Percentiles rank a stretch among this genome's conserved stretches.
Conservation (phyloP, 2,888 invertebrate species). For the Dromius quadrimaculatus region DNA sequence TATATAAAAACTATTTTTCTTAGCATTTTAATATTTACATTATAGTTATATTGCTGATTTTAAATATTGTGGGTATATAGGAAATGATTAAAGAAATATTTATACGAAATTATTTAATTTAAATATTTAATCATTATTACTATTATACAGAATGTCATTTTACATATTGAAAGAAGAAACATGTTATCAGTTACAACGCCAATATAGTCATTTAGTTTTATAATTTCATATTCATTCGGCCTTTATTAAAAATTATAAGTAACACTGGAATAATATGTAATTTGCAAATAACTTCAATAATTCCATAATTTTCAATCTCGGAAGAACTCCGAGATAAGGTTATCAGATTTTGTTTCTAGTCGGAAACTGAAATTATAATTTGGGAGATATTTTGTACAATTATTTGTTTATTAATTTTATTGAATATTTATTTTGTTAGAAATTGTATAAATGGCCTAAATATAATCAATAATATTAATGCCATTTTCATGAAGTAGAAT, state of each 20-base stretch:
- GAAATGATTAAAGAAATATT: constrained; percentile 42
- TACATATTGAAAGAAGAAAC: background rate
- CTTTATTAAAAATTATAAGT: no score
- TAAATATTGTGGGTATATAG: constrained; percentile 44
- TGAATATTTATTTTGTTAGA: constrained; percentile 35
- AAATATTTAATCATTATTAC: constrained; percentile 31
- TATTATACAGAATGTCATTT: constrained; percentile 26
- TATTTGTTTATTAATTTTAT: no score
- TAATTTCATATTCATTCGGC: no score
- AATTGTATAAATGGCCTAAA: constrained; percentile 27
- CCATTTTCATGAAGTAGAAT: constrained; percentile 15
- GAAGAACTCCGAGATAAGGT: no score
- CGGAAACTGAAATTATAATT: no score
- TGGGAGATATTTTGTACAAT: no score
- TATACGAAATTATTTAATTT: constrained; percentile 42
- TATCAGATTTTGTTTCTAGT: no score
- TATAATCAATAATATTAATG: constrained; percentile 10
- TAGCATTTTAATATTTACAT: constrained; percentile 41
- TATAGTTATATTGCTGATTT: constrained; percentile 39
- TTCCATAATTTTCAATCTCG: no score
- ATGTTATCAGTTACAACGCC: background rate
- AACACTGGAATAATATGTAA: no score
- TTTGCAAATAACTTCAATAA: no score
- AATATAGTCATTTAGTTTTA: no score
- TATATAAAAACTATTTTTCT: constrained; percentile 21